A percentile compares a stretch with the other conserved stretches of the same genome.
Conservation (phyloP, 2,888 invertebrate genomes). For the Clivina fossor region DNA sequence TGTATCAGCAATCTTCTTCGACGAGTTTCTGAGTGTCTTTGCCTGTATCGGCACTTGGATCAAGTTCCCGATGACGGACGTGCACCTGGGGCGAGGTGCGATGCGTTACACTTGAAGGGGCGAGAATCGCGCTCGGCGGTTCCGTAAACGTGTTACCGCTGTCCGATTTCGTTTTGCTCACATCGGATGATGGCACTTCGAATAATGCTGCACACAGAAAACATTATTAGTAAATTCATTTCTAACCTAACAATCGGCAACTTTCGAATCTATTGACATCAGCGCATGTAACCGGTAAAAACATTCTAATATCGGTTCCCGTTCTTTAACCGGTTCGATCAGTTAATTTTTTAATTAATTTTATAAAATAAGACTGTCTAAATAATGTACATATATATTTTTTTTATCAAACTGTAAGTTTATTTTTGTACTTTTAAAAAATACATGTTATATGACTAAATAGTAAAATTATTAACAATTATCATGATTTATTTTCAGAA, state of each 20-base stretch:
- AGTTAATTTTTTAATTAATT: no score
- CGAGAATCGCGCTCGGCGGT: slow-evolving; percentile 72
- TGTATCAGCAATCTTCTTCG: slow-evolving; percentile 76
- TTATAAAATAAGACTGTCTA: no score
- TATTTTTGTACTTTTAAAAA: no score
- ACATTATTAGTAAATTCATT: neutral
- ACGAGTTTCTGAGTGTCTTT: slow-evolving; percentile 90
- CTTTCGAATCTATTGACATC: slow-evolving; percentile 13
- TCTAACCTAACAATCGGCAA: neutral
- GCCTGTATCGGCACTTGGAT: slow-evolving; percentile 83
- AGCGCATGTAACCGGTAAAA: no score
- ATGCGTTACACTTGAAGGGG: slow-evolving; percentile 81
- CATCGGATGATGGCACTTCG: slow-evolving; percentile 78
- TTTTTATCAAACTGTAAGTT: no score
- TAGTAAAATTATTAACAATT: no score
- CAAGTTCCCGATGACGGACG: slow-evolving; percentile 75
- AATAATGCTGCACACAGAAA: slow-evolving; percentile 63
- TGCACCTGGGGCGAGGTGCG: slow-evolving; percentile 73
- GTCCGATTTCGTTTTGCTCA: slow-evolving; percentile 65
- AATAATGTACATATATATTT: no score
- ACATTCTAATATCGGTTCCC: no score
- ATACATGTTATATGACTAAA: no score
- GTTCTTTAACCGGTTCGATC: no score
- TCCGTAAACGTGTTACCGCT: slow-evolving; percentile 61
- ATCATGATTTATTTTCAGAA: no score